These are phyloP conservation scores for Bos javanicus DNA, from an alignment of 2,113 vertebrate species.

Conservation along the genomic window DNA sequence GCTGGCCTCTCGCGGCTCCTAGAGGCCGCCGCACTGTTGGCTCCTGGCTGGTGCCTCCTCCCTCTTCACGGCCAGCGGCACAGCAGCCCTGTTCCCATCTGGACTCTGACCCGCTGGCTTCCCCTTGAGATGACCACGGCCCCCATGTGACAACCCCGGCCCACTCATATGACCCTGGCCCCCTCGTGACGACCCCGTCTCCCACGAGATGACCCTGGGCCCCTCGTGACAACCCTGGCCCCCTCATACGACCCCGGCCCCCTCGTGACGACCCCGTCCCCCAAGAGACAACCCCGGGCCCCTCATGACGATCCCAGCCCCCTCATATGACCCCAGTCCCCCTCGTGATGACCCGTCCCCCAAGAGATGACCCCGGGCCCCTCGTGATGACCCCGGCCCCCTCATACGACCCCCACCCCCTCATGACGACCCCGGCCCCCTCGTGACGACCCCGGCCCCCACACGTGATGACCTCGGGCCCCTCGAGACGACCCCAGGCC, in stretches of 20 bases:
- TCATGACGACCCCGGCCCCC: rapidly evolving
- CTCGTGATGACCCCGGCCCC: rapidly evolving
- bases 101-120: neutral
- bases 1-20: neutral
- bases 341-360: rapidly evolving
- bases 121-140: neutral
- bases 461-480: rapidly evolving
- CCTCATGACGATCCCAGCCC: rapidly evolving
- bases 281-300: no score
- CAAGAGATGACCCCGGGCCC: rapidly evolving
- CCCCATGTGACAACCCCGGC: rapidly evolving
- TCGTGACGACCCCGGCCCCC: no score
- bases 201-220: no score
- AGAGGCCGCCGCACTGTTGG: neutral
- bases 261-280: no score
- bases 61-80: neutral
- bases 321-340: rapidly evolving
- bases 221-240: no score
- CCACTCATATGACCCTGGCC: rapidly evolving
- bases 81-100: neutral
- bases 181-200: no score
- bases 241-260: no score
- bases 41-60: neutral
- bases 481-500: no score
- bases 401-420: no score